phyloP scores from a whole-genome alignment of 2,797 vertebrate genomes.

The Semotilus atromaculatus region DNA sequence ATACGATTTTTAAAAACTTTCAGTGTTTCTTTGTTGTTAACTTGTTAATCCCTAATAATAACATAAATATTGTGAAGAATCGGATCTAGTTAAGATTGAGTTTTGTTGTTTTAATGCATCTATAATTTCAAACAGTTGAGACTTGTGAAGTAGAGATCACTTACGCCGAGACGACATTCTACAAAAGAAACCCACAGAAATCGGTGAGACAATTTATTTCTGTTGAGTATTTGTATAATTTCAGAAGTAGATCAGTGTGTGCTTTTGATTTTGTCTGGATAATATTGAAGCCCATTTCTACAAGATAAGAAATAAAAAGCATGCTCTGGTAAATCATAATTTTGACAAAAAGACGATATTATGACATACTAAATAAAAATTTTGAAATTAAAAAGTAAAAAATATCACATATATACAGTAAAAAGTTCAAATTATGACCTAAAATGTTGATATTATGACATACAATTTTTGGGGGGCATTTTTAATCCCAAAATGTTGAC shows the following conservation, averaged over 20 bases:
- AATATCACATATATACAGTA: background rate
- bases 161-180: too few relatives aligned
- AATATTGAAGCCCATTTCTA: background rate
- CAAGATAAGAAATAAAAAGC: too few relatives aligned
- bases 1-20: background rate
- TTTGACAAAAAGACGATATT: background rate
- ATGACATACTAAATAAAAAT: background rate
- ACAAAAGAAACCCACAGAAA: too few relatives aligned
- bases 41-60: too few relatives aligned
- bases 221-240: too few relatives aligned
- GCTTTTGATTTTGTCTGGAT: background rate
- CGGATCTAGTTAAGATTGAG: background rate
- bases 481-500: too few relatives aligned
- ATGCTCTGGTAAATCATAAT: background rate
- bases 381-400: background rate
- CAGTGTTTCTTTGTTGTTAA: background rate
- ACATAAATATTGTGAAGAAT: background rate
- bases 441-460: background rate
- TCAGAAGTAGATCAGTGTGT: background rate
- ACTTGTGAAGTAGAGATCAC: fast-evolving
- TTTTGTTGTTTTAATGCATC: background rate
- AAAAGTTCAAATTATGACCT: background rate
- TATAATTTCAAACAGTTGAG: background rate
- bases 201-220: background rate
- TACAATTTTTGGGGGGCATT: too few relatives aligned